These are phyloP conservation scores for Trimorus sp. DNA, from an alignment of 2,888 invertebrate genomes.

Conservation along the genomic window DNA sequence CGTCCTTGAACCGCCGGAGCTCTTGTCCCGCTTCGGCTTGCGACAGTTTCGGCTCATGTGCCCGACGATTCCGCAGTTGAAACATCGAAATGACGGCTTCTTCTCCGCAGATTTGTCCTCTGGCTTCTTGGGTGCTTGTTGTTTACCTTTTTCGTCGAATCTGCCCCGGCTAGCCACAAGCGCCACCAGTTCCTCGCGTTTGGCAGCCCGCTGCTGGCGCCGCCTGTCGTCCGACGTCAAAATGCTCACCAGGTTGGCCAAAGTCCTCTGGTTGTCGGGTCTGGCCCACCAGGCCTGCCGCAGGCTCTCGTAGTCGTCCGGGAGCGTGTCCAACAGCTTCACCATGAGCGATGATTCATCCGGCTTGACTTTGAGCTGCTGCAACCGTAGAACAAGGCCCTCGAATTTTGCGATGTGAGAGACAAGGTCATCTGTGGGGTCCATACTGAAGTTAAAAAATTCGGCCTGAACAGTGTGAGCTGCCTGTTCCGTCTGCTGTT, in stretches of 20 bases:
- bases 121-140: constrained; percentile 11
- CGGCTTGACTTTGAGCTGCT: constrained; percentile 54
- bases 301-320: constrained; percentile 50
- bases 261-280: constrained; percentile 46
- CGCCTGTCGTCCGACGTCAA: constrained; percentile 22
- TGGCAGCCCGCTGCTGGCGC: constrained; percentile 26
- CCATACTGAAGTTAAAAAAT: constrained; percentile 49
- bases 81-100: constrained; percentile 5
- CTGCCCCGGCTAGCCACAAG: constrained; percentile 21
- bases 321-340: constrained; percentile 44
- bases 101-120: not conserved
- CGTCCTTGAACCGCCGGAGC: not conserved
- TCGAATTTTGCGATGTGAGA: constrained; percentile 53
- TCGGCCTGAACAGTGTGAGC: constrained; percentile 54
- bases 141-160: constrained; percentile 15
- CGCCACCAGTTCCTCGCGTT: constrained; percentile 34
- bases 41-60: constrained; percentile 14
- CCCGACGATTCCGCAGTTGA: not conserved
- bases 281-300: constrained; percentile 57
- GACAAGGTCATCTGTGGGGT: constrained; percentile 38
- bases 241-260: constrained; percentile 25
- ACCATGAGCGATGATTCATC: constrained; percentile 58
- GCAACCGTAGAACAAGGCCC: constrained; percentile 42
- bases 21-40: not conserved
- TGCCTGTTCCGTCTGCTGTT: constrained; percentile 59